Evolutionary conservation across 2,888 invertebrate genomes (phyloP).

Genomic region (Sepioteuthis lessoniana): DNA sequence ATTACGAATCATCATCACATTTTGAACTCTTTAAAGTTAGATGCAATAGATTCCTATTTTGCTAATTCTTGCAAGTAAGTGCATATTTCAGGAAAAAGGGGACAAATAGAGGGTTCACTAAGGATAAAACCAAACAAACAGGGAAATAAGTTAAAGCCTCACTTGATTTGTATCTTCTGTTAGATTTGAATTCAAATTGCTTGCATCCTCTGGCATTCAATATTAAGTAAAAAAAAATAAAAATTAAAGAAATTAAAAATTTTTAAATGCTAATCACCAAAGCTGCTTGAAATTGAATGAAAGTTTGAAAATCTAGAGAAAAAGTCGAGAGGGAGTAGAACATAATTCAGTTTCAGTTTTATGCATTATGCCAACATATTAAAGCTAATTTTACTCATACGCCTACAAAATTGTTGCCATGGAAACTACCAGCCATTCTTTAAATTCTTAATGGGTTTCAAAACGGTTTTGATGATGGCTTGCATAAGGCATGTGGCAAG

Average conservation of each 20-base stretch:
- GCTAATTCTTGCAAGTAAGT: background rate
- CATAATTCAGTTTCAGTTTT: conserved; percentile 12
- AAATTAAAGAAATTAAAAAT: background rate
- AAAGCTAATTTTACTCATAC: conserved; percentile 33
- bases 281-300: conserved; percentile 23
- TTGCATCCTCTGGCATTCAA: background rate
- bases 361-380: conserved; percentile 33
- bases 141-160: conserved; percentile 1
- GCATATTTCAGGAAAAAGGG: background rate
- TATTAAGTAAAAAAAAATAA: background rate
- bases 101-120: background rate
- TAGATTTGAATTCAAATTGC: conserved; percentile 15
- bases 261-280: conserved; percentile 21
- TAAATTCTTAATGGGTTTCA: conserved; percentile 33
- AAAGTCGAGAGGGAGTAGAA: conserved; percentile 17
- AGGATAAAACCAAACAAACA: background rate
- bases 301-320: conserved; percentile 21
- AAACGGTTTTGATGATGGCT: background rate
- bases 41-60: background rate
- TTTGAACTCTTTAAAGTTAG: background rate
- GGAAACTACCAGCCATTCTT: conserved; percentile 33
- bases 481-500: background rate
- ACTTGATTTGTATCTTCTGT: background rate
- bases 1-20: background rate
- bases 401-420: conserved; percentile 33